These are phyloP conservation scores for Galagoides demidoff DNA, from an alignment of 2,797 vertebrate species.

Conservation along the genomic window DNA sequence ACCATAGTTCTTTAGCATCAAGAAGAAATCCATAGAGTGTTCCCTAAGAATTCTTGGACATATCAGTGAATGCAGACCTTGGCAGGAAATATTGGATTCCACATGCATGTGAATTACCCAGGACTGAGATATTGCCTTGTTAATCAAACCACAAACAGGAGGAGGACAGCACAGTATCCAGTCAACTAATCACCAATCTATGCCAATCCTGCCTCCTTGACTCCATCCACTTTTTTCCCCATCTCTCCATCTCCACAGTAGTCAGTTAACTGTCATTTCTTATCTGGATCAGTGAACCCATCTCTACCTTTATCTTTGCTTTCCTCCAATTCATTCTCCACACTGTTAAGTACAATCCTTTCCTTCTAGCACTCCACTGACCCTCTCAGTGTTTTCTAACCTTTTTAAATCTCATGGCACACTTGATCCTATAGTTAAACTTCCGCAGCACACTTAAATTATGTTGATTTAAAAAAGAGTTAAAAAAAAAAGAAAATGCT, in stretches of 20 bases:
- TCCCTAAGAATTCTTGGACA: not conserved
- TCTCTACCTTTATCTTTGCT: not conserved
- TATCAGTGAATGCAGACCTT: not conserved
- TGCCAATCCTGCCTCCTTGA: not conserved
- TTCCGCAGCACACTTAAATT: too few relatives aligned
- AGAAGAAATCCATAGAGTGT: not conserved
- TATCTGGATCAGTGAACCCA: not conserved
- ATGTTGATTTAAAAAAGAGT: too few relatives aligned
- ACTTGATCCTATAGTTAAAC: too few relatives aligned
- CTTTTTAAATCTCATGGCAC: too few relatives aligned
- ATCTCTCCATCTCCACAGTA: not conserved
- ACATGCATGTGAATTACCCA: not conserved
- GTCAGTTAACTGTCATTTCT: not conserved
- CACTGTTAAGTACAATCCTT: not conserved
- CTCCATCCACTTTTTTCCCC: not conserved
- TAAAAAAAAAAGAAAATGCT: too few relatives aligned
- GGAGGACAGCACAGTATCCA: not conserved
- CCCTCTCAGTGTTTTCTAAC: not conserved
- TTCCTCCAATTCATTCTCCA: not conserved
- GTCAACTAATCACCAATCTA: not conserved
- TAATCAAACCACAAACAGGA: not conserved
- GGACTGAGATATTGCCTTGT: not conserved
- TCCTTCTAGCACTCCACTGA: not conserved
- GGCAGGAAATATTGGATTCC: not conserved
- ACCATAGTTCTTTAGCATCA: not conserved